Evolutionary conservation across 1,140 invertebrate species (phyloP), one percentile per base, ranked within the genome.

Genomic region (Lepidostoma basale): DNA sequence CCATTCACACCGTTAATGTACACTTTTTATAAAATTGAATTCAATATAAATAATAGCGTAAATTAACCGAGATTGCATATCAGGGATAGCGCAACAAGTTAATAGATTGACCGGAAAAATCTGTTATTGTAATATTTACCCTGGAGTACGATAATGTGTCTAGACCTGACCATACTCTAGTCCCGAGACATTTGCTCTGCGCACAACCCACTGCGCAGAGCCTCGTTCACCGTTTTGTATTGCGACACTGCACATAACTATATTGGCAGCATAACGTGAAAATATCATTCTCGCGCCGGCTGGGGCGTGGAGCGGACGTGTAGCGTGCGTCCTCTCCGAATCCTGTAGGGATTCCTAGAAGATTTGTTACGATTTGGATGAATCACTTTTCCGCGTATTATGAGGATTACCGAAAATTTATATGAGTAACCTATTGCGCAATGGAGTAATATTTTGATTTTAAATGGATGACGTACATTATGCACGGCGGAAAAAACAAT

Each of bases 161-260:
- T 47, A 62, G 59, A 62, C 59, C 59, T 62, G 59, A 62, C 59
- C 59, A 62, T 47, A 47, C 59, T 47, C 59, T 20, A 44, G 5
- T 20, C 59, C 30, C 59, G 12, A 44, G 5, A 12, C 26, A 44
- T 44, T 62, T 62, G 40, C 59, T 62, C 33, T 62, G 59, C 59
- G 59, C 59, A 62, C 59, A 62, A 47, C 42, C 25, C 40, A 62
- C 59, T 62, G 59, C 59, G 59, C 59, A 62, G 12, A 18, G 42
- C 26, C 16, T 33, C 40, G 26, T 62, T 62, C 59, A 47, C 59
- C 59, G 59, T 62, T 62, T 20, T 47, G 26, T 44, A 62, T 45
- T 44, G 44, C 44, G 40, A 45, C 44, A 45, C 42, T 36, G 47
- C 47, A 58, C 36, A 26, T 26, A 33, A 45, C 23, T 14, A 62